Percentiles rank a stretch among this genome's conserved stretches.
Evolutionary conservation across 2,888 invertebrate genomes (phyloP).

Genomic region (Drosophila aldrichi): DNA sequence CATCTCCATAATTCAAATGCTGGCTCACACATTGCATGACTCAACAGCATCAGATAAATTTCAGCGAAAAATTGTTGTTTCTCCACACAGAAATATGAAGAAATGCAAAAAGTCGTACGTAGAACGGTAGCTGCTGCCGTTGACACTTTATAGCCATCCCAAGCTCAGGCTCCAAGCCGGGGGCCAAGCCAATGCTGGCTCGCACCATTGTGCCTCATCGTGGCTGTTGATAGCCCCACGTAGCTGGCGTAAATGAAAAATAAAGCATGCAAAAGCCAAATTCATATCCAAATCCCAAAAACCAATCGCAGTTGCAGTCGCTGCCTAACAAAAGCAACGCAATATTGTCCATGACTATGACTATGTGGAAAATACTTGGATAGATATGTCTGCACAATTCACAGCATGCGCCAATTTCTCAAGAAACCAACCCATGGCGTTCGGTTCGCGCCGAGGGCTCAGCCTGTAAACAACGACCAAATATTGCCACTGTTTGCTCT

Average conservation of each 20-base stretch:
- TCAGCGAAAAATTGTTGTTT: constrained; percentile 65
- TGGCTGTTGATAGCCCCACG: constrained; percentile 55
- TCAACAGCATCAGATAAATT: constrained; percentile 76
- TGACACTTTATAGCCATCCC: constrained; percentile 71
- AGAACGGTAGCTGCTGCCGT: constrained; percentile 76
- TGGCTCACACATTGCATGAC: constrained; percentile 72
- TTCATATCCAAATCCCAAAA: constrained; percentile 36
- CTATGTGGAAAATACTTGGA: constrained; percentile 53
- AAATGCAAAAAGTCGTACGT: constrained; percentile 66
- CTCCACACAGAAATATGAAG: constrained; percentile 70
- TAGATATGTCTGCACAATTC: constrained; percentile 61
- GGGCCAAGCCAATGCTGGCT: constrained; percentile 21
- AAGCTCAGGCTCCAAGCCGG: constrained; percentile 18
- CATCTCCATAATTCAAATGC: constrained; percentile 81
- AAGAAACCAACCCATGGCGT: constrained; percentile 70
- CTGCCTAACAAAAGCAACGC: constrained; percentile 74
- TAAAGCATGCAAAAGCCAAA: constrained; percentile 47
- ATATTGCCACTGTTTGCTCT: constrained; percentile 74
- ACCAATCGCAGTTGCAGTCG: constrained; percentile 16
- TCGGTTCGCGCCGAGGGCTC: constrained; percentile 67
- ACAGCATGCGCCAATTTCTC: constrained; percentile 80
- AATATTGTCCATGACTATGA: constrained; percentile 68
- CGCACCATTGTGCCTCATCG: constrained; percentile 61
- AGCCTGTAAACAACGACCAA: constrained; percentile 68
- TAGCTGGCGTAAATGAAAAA: constrained; percentile 69